Percentiles rank a stretch among this genome's conserved stretches.
These are phyloP conservation scores for Cosmia trapezina DNA, from an alignment of 2,888 invertebrate species.

Conservation along the genomic window DNA sequence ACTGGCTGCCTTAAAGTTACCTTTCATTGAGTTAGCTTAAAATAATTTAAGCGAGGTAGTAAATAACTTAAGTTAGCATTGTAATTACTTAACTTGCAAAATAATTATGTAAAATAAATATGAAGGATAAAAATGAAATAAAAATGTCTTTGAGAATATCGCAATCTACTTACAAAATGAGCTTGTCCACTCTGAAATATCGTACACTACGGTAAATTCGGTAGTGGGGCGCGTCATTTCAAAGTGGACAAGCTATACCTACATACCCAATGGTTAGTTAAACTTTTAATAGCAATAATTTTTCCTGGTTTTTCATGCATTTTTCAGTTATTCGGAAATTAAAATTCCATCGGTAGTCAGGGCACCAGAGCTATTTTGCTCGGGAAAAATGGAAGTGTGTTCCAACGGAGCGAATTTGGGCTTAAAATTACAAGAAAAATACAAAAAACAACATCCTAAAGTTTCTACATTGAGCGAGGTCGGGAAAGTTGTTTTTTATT, in stretches of 20 bases:
- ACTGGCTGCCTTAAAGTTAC: conserved; percentile 10
- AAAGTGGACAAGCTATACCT: background rate
- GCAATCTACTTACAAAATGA: background rate
- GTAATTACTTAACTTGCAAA: background rate
- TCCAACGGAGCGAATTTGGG: no score
- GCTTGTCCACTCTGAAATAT: no score
- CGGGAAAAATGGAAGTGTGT: no score
- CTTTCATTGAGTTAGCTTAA: background rate
- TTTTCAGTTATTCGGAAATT: background rate
- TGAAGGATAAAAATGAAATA: background rate
- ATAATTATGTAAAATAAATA: background rate
- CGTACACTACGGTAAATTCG: no score
- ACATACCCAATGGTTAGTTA: background rate
- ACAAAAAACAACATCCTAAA: no score
- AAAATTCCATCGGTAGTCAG: background rate
- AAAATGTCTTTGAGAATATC: background rate
- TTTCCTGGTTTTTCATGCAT: background rate
- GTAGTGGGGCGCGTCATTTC: no score
- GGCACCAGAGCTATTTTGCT: no score
- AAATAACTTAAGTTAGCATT: background rate
- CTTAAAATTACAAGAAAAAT: no score
- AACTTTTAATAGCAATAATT: background rate
- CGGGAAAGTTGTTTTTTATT: no score
- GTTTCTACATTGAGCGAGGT: no score
- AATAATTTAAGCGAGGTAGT: background rate